Evolutionary conservation across 2,797 vertebrate species (phyloP).

Genomic region (Mus spretus): DNA sequence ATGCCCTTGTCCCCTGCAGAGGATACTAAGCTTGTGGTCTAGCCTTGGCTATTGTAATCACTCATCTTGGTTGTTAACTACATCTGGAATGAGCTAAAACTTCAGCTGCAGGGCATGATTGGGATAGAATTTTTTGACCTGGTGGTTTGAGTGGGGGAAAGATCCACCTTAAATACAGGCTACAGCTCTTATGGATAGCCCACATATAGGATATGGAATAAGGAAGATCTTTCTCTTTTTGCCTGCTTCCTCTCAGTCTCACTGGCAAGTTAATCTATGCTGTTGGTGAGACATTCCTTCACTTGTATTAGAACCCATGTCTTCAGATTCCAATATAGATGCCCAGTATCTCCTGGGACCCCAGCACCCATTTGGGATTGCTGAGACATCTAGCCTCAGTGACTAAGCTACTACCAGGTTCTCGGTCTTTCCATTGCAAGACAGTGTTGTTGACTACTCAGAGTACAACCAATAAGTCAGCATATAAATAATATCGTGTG

Average conservation of each 20-base stretch:
- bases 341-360: background rate
- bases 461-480: background rate
- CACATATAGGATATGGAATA: background rate
- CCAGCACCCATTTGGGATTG: background rate
- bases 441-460: background rate
- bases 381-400: background rate
- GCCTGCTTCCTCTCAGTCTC: no score
- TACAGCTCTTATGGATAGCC: background rate
- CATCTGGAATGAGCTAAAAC: background rate
- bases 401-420: background rate
- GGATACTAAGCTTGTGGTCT: background rate
- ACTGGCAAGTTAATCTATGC: background rate
- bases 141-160: no score
- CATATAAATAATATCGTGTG: background rate
- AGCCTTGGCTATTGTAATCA: background rate
- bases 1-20: background rate
- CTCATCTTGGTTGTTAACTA: background rate
- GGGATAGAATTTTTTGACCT: background rate
- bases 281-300: background rate
- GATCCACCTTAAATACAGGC: background rate
- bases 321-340: background rate
- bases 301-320: background rate
- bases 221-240: background rate
- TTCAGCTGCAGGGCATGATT: background rate
- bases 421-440: background rate